Evolutionary conservation across 2,888 invertebrate genomes (phyloP).

Genomic region (Polietes domitor): DNA sequence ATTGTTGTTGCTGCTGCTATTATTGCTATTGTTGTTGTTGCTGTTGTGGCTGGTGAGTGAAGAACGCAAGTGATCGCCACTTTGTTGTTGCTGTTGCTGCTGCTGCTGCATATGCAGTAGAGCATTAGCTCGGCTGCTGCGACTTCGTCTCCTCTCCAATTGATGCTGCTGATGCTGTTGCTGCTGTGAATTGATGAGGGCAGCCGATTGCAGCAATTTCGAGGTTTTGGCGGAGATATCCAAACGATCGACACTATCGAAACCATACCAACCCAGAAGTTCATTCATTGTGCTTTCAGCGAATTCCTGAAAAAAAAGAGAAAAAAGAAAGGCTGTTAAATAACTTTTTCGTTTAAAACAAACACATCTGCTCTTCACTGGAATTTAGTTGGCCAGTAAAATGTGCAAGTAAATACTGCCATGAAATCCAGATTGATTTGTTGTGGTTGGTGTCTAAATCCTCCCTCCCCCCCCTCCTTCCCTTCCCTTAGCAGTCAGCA

Average conservation of each 20-base stretch:
- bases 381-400: too few species aligned
- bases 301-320: slow-evolving; percentile 86
- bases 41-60: slow-evolving; percentile 63
- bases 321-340: slow-evolving; percentile 13
- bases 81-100: slow-evolving; percentile 59
- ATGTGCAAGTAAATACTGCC: not conserved
- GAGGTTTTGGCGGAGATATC: slow-evolving; percentile 79
- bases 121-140: slow-evolving; percentile 70
- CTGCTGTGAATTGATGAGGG: slow-evolving; percentile 70
- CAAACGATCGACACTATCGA: slow-evolving; percentile 86
- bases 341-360: slow-evolving; percentile 13
- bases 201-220: slow-evolving; percentile 75
- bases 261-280: slow-evolving; percentile 95
- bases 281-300: slow-evolving; percentile 97
- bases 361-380: slow-evolving; percentile 58
- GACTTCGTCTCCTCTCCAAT: slow-evolving; percentile 71
- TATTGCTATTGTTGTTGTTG: slow-evolving; percentile 49
- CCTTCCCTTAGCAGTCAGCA: slow-evolving; percentile 40
- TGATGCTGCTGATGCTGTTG: slow-evolving; percentile 68
- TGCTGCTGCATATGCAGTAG: slow-evolving; percentile 64
- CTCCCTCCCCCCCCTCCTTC: too few species aligned
- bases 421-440: slow-evolving; percentile 28
- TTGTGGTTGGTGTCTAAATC: not conserved
- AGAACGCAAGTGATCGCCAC: slow-evolving; percentile 65
- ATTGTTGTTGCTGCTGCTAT: slow-evolving; percentile 58